phyloP scores from a whole-genome alignment of 2,797 vertebrate genomes.

The Picus viridis region DNA sequence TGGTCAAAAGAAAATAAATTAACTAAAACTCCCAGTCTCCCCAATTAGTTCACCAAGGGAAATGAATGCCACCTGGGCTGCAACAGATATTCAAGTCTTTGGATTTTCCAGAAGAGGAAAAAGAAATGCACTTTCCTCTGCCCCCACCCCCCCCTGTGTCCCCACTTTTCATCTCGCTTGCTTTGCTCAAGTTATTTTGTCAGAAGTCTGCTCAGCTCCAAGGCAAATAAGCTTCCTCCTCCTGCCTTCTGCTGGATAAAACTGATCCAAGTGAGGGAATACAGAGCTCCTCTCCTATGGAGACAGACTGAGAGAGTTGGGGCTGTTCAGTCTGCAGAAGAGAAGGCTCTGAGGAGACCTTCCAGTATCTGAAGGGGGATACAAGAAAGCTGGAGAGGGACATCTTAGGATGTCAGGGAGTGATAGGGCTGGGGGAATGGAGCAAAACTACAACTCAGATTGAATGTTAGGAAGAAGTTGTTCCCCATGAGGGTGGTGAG shows the following conservation, averaged over 20 bases:
- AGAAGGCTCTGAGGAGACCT: no score
- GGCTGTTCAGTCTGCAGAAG: no score
- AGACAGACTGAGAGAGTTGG: no score
- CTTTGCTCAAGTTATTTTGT: slow-evolving; percentile 66
- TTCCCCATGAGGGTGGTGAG: no score
- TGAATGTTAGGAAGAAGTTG: no score
- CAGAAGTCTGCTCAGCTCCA: slow-evolving; percentile 57
- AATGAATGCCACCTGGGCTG: slow-evolving; percentile 70
- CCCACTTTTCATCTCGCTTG: slow-evolving; percentile 64
- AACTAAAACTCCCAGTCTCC: slow-evolving; percentile 30
- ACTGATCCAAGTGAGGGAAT: neutral
- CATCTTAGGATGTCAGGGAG: no score
- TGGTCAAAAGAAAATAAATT: slow-evolving; percentile 30
- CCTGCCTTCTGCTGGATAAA: slow-evolving; percentile 17
- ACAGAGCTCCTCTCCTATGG: neutral
- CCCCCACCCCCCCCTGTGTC: neutral
- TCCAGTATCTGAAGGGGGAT: no score
- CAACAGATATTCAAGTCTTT: slow-evolving; percentile 63
- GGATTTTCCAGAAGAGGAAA: slow-evolving; percentile 49
- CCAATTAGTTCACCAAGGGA: slow-evolving; percentile 31
- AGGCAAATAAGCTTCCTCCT: slow-evolving; percentile 59
- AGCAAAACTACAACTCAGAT: no score
- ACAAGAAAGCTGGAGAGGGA: no score
- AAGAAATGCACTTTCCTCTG: slow-evolving; percentile 28
- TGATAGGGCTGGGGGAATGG: no score